Evolutionary conservation across 2,113 vertebrate genomes (phyloP), one percentile per base, ranked within the genome.

Genomic region (Myrmecophaga tridactyla): DNA sequence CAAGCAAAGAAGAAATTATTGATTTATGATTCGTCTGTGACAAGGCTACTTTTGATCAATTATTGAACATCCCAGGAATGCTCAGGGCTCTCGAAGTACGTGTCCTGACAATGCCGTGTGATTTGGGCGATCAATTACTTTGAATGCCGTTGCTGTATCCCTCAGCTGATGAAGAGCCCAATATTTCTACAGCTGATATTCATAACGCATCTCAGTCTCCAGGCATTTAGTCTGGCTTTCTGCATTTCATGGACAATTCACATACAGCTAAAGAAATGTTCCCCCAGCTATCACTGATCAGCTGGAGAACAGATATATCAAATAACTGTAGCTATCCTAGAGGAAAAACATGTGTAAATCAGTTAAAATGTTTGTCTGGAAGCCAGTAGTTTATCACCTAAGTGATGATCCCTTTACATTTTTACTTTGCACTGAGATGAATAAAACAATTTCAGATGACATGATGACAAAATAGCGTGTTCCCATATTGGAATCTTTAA

Each of bases 281-380:
- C 43, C 89, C 72, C 73, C 27, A 67, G 34, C 20, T 94, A 97
- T 94, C 87, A 97, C 97, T 95, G 95, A 97, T 98, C 94, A 96
- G 77, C 75, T 96, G 78, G 63, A 88, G 65, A 97, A 96, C 51
- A 97, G 92, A 98, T 97, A 88, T 60, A 97, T 97, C 96, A 97
- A 93, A 97, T 86, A 98, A 97, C 95, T 93, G 43, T 62, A 97
- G 94, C 70, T 96, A 96, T 97, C 97, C 96, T 98, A 87, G 78
- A 98, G 97, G 96, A 97, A 97, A 96, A 98, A 96, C 95, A 98
- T 93, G 97, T 97, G 95, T 97, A 98, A 98, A 98, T 98, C 97
- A 97, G 95, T 96, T 97, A 97, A 96, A 98, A 97, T 96, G 84
- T 97, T 97, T 98, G 93, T 98, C 96, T 98, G 81, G 80, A 97